phyloP scores from a whole-genome alignment of 2,888 invertebrate genomes.

The Conomelus anceps region DNA sequence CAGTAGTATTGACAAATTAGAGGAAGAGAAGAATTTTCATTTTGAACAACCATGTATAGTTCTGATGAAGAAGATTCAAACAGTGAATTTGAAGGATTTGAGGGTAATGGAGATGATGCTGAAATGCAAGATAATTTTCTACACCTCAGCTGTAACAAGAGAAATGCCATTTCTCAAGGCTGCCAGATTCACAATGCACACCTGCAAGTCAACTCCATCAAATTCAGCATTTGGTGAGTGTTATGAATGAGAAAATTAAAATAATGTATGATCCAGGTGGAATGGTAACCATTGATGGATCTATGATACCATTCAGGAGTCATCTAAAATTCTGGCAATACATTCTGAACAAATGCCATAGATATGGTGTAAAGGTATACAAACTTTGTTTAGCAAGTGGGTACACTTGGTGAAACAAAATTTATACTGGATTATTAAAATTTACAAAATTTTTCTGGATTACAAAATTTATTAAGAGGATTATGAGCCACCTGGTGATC shows the following conservation, averaged over 20 bases:
- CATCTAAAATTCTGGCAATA: constrained; percentile 38
- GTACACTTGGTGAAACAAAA: constrained; percentile 32
- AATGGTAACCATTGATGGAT: constrained; percentile 37
- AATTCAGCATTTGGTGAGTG: constrained; percentile 15
- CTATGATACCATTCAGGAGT: constrained; percentile 38
- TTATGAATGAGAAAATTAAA: constrained; percentile 13
- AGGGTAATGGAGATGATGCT: too few species aligned
- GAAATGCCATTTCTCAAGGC: too few species aligned
- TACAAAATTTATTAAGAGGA: too few species aligned
- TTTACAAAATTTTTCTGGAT: too few species aligned
- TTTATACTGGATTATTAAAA: constrained; percentile 36
- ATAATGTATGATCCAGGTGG: constrained; percentile 30
- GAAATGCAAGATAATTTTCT: too few species aligned
- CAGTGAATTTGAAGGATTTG: too few species aligned
- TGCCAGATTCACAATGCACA: constrained; percentile 16
- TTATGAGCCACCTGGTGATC: not conserved
- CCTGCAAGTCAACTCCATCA: constrained; percentile 29
- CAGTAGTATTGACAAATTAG: too few species aligned
- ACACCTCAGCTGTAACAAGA: too few species aligned
- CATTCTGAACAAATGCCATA: constrained; percentile 36
- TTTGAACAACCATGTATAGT: too few species aligned
- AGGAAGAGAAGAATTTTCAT: too few species aligned
- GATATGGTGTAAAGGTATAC: constrained; percentile 38
- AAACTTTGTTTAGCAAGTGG: constrained; percentile 37
- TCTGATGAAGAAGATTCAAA: too few species aligned